Percentiles rank a stretch among this genome's conserved stretches.
phyloP scores from a whole-genome alignment of 2,113 vertebrate species.

The Regulus satrapa region DNA sequence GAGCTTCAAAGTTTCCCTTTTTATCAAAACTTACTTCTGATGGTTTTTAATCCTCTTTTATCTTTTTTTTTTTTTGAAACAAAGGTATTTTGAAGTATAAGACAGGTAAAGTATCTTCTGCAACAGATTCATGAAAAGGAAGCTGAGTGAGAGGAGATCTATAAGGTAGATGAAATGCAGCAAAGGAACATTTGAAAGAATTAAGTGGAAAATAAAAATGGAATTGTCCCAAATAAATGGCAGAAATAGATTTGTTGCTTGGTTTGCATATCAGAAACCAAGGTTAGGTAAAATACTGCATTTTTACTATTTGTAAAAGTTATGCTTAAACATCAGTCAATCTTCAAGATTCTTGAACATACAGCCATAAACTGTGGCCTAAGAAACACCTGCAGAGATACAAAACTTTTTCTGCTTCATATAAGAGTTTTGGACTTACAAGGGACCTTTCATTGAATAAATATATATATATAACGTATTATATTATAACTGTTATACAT shows the following conservation, averaged over 20 bases:
- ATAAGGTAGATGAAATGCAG: not conserved
- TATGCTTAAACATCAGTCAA: not conserved
- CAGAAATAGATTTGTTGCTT: not conserved
- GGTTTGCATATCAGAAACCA: not conserved
- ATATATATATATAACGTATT: no score
- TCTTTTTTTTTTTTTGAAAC: slow-evolving; percentile 40
- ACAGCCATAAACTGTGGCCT: not conserved
- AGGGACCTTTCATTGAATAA: not conserved
- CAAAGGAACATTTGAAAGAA: not conserved
- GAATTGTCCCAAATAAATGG: not conserved
- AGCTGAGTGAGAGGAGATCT: not conserved
- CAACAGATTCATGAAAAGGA: not conserved
- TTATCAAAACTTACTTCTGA: slow-evolving; percentile 33
- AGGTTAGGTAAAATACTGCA: not conserved
- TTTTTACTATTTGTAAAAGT: not conserved
- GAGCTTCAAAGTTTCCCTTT: slow-evolving; percentile 33
- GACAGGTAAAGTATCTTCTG: slow-evolving; percentile 43
- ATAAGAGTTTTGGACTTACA: not conserved
- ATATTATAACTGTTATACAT: not conserved
- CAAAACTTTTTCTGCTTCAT: not conserved
- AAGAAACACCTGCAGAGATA: not conserved
- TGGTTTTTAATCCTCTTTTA: slow-evolving; percentile 44
- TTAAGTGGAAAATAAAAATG: not conserved
- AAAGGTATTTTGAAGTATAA: slow-evolving; percentile 55
- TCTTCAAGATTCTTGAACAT: not conserved